Conservation (phyloP, 37 sponge, comb jelly and placozoan species). For the Eunapius fragilis region DNA sequence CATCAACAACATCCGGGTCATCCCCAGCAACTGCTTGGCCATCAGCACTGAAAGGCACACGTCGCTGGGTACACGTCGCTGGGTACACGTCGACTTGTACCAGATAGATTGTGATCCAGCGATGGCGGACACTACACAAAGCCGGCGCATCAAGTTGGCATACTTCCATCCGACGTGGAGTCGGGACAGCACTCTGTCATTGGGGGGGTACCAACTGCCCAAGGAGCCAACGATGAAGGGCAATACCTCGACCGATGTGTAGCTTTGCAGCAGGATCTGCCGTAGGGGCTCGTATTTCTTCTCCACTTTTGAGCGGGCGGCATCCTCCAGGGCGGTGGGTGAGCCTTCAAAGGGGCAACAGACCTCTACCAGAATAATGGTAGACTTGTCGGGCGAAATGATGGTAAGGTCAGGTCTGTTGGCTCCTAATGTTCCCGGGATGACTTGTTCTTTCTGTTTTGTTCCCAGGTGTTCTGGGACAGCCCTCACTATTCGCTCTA, state of each 20-base stretch:
- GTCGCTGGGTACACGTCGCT: not conserved
- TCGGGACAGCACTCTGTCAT: not conserved
- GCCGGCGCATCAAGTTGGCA: not conserved
- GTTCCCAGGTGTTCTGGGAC: not conserved
- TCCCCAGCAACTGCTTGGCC: not conserved
- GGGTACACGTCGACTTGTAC: not conserved
- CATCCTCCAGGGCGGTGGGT: not conserved
- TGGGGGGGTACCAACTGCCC: constrained; percentile 1
- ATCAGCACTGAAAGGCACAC: not conserved
- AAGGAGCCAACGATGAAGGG: constrained; percentile 1
- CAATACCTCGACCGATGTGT: not conserved
- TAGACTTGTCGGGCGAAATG: not conserved
- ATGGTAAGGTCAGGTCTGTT: constrained; percentile 17
- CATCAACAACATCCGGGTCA: not conserved
- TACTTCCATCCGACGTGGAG: constrained; percentile 8
- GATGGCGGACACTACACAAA: constrained; percentile 2
- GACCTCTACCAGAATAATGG: constrained; percentile 10
- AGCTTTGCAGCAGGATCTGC: not conserved
- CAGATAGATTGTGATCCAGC: not conserved
- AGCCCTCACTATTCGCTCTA: constrained; percentile 14
- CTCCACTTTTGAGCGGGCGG: not conserved
- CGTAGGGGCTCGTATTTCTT: not conserved
- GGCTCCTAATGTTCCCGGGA: constrained; percentile 1
- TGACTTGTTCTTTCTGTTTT: not conserved
- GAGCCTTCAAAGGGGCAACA: not conserved